These are phyloP conservation scores for Huso huso DNA, from an alignment of 2,797 vertebrate genomes.

Conservation along the genomic window DNA sequence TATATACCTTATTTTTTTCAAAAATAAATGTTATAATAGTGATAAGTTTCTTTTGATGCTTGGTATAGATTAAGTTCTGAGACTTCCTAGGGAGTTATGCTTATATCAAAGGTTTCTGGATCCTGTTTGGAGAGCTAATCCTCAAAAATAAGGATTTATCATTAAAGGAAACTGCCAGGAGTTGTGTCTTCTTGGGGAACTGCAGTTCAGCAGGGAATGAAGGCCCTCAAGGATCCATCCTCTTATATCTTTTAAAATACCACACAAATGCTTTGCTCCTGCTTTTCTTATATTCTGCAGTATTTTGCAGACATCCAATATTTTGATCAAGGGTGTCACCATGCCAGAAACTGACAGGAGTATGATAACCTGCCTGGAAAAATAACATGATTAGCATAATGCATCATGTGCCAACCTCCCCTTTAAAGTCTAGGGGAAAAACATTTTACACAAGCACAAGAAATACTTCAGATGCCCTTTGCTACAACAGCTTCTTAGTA, in stretches of 20 bases:
- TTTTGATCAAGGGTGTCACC: slow-evolving; percentile 54
- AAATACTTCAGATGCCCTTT: too few species aligned
- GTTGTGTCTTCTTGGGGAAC: too few species aligned
- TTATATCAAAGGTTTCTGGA: slow-evolving; percentile 36
- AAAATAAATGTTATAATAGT: too few species aligned
- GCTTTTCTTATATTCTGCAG: slow-evolving; percentile 34
- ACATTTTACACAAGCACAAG: background rate
- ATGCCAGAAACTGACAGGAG: slow-evolving; percentile 53
- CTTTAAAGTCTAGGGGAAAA: slow-evolving; percentile 22
- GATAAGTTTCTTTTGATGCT: too few species aligned
- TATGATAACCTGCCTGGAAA: slow-evolving; percentile 39
- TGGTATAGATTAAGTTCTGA: too few species aligned
- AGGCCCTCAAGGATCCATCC: too few species aligned
- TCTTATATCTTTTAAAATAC: too few species aligned
- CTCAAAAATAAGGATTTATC: slow-evolving; percentile 46
- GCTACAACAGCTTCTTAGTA: too few species aligned
- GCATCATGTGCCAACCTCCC: slow-evolving; percentile 44
- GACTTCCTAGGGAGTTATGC: background rate
- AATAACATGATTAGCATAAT: slow-evolving; percentile 57
- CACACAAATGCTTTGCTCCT: slow-evolving; percentile 45
- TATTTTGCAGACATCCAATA: slow-evolving; percentile 47
- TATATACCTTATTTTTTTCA: too few species aligned
- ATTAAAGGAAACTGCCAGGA: slow-evolving; percentile 15
- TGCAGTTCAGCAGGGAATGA: too few species aligned
- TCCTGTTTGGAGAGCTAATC: slow-evolving; percentile 55